A percentile compares a stretch with the other conserved stretches of the same genome.
phyloP scores from a whole-genome alignment of 1,140 invertebrate species.

The Atta colombica region DNA sequence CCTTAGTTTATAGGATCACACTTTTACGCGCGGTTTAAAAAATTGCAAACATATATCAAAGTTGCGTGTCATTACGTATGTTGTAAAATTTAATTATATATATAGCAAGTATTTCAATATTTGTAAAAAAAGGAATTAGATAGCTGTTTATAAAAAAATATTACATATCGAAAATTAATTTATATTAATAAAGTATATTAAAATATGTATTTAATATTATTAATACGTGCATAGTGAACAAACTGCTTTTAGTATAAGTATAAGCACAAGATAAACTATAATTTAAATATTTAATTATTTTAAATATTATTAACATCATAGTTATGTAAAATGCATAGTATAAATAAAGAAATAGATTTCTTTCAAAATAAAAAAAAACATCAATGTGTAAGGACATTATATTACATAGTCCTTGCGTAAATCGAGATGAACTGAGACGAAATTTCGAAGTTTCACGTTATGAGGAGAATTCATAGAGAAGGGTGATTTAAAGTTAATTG shows the following conservation, averaged over 20 bases:
- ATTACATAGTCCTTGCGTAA: conserved; percentile 45
- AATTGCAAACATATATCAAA: neutral
- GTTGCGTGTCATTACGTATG: neutral
- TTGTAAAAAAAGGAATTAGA: neutral
- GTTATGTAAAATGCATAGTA: neutral
- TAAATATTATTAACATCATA: neutral
- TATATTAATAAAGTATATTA: neutral
- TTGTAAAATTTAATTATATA: neutral
- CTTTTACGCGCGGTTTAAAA: conserved; percentile 26
- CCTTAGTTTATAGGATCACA: conserved; percentile 50
- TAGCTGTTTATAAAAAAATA: conserved; percentile 8
- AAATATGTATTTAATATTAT: neutral
- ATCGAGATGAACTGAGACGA: conserved; percentile 63
- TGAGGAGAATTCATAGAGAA: conserved; percentile 58
- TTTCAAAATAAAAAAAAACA: neutral
- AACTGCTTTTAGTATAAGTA: too few species aligned
- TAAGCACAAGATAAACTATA: neutral
- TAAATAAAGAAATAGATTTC: conserved; percentile 16
- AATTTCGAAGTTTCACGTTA: conserved; percentile 73
- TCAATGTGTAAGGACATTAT: conserved; percentile 27
- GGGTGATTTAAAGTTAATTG: conserved; percentile 77
- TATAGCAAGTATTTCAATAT: neutral
- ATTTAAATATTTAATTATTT: neutral
- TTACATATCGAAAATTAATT: too few species aligned
- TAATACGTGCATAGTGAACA: too few species aligned